Percentiles rank a stretch among this genome's conserved stretches.
Conservation (phyloP, 2,113 vertebrate genomes). For the Alectura lathami region DNA sequence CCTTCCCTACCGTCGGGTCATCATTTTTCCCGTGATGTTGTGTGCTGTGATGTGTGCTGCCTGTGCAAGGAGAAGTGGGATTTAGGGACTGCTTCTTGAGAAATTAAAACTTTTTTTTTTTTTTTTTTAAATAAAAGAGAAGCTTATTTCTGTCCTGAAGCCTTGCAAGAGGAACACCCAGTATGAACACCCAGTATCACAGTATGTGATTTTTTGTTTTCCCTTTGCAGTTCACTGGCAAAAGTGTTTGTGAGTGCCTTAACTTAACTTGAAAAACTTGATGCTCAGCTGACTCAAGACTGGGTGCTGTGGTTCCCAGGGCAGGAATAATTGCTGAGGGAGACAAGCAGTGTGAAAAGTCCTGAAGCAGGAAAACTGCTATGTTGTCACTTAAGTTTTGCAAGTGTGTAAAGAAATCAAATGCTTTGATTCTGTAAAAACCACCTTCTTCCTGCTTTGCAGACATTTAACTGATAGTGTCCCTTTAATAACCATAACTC, state of each 20-base stretch:
- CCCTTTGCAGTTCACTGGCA: neutral
- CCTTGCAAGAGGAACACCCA: neutral
- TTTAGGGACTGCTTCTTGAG: neutral
- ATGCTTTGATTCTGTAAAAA: neutral
- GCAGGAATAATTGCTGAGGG: neutral
- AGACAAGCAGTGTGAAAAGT: neutral
- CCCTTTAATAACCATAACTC: neutral
- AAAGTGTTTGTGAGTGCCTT: neutral
- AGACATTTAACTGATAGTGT: neutral
- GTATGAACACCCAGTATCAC: no score
- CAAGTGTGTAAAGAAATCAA: neutral
- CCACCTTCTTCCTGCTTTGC: neutral
- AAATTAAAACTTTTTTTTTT: neutral
- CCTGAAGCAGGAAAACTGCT: neutral
- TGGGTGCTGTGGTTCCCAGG: neutral
- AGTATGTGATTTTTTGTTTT: neutral
- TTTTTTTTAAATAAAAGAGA: neutral
- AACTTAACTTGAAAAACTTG: neutral
- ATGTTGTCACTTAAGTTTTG: neutral
- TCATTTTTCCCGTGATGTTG: fast-evolving
- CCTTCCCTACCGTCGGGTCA: neutral
- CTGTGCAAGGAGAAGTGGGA: neutral
- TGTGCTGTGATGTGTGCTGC: neutral
- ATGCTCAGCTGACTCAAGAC: neutral
- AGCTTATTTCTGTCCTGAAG: neutral